Conservation (phyloP, 2,113 vertebrate genomes). For the Myotis brandtii region DNA sequence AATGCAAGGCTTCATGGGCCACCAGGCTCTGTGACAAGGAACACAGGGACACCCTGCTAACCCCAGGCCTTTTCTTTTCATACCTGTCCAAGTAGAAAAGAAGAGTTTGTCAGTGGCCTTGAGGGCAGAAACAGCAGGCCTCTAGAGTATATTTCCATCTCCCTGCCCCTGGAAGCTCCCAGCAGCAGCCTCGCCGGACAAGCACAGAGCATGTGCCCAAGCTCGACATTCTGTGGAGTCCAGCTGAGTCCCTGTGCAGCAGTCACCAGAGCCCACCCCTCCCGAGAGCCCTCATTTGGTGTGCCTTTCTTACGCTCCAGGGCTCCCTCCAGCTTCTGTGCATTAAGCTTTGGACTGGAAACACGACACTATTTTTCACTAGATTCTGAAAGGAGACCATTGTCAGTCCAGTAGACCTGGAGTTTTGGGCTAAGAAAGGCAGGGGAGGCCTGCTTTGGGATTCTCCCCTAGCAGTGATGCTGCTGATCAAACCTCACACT, state of each 20-base stretch:
- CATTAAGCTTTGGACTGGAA: neutral
- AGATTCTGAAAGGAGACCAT: neutral
- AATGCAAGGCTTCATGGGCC: neutral
- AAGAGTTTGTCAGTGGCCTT: neutral
- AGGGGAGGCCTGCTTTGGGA: neutral
- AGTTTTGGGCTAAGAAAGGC: neutral
- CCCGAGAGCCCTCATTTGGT: neutral
- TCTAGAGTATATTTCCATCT: neutral
- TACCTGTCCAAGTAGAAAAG: neutral
- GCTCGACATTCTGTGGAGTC: neutral
- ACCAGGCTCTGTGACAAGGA: neutral
- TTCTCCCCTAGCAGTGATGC: neutral
- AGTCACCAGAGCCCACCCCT: neutral
- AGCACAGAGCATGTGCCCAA: neutral
- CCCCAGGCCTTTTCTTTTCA: neutral
- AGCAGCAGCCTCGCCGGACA: neutral
- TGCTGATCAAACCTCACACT: neutral
- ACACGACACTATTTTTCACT: neutral
- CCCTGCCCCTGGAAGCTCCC: neutral
- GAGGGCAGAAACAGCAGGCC: neutral
- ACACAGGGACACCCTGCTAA: neutral
- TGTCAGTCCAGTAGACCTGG: neutral
- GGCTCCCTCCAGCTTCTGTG: neutral
- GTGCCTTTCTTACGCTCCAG: neutral
- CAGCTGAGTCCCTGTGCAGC: neutral